Evolutionary conservation across 2,797 vertebrate species (phyloP), one percentile per base, ranked within the genome.

Genomic region (Microctenopoma steveboyesi): DNA sequence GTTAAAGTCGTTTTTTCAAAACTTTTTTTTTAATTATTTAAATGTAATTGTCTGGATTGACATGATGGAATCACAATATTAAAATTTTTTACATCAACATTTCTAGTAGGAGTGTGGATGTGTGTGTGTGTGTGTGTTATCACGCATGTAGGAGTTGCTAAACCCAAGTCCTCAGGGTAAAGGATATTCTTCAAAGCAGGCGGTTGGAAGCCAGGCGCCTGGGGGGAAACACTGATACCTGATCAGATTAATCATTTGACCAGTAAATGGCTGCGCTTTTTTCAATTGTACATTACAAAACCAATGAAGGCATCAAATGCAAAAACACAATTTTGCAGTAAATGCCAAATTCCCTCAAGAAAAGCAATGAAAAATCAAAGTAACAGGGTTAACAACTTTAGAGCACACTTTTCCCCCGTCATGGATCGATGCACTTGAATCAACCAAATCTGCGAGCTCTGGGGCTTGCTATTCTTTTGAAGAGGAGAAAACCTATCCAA

Each of bases 181-280:
- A 85, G 89, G 92, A 92, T 94, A 86, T 87, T 93, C 93, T 94
- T 95, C 93, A 94, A 95, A 95, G 94, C 86, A 91, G 86, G 84
- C 61, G 39, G 77, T 86, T 93, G 88, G 90, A 91, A 93, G 90
- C 91, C 72, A 42, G 64, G 72, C 58, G 76, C 92, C 88, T 85
- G 46, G 68, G 92, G 89, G 87, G 87, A 85, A 82, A 85, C 82
- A 86, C 90, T 84, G 81, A 88, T 90, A 92, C 89, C 88, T 89
- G 88, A 90, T 90, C 87, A 89, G 86, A 87, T 90, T 88, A 90
- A 90, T 87, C 89, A 93, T 93, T 89, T 83, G 82, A 87, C 85
- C 84, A 91, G 82, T 86, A 87, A 92, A 90, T 66, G 84, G 83
- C 67, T 75, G 82, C 72, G 68, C 64, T 70, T 81, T 76, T 78